Evolutionary conservation across 2,797 vertebrate species (phyloP).

Genomic region (Sylvia borin): DNA sequence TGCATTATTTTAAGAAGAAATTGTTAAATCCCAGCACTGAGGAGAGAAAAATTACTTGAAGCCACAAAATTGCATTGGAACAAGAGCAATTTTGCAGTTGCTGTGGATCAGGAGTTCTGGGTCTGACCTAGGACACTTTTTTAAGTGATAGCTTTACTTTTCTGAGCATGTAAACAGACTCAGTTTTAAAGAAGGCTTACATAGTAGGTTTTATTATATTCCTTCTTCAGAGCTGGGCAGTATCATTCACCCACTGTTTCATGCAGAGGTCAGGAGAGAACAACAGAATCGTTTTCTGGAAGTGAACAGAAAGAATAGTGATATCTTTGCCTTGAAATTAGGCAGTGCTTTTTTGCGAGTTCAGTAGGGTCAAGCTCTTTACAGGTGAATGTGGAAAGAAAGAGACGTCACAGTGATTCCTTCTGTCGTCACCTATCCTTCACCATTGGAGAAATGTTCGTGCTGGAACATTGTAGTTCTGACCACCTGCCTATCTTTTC

Average conservation of each 20-base stretch:
- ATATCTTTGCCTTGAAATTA: neutral
- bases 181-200: neutral
- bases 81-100: neutral
- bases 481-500: neutral
- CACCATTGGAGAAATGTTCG: fast-evolving
- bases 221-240: neutral
- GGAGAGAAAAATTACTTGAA: neutral
- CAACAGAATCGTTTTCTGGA: neutral
- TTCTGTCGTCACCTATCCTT: neutral
- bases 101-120: neutral
- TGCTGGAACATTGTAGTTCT: neutral
- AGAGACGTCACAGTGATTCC: neutral
- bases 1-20: neutral
- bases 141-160: neutral
- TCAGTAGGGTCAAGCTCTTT: neutral
- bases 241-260: neutral
- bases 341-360: fast-evolving
- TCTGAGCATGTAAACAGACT: neutral
- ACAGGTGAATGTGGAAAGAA: neutral
- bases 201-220: neutral
- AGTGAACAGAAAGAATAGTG: neutral
- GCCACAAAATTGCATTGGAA: neutral
- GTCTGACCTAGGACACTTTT: neutral
- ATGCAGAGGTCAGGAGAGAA: neutral
- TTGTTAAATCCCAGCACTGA: neutral